Conservation (phyloP, 2,797 vertebrate species). For the Jordanella pulchra region DNA sequence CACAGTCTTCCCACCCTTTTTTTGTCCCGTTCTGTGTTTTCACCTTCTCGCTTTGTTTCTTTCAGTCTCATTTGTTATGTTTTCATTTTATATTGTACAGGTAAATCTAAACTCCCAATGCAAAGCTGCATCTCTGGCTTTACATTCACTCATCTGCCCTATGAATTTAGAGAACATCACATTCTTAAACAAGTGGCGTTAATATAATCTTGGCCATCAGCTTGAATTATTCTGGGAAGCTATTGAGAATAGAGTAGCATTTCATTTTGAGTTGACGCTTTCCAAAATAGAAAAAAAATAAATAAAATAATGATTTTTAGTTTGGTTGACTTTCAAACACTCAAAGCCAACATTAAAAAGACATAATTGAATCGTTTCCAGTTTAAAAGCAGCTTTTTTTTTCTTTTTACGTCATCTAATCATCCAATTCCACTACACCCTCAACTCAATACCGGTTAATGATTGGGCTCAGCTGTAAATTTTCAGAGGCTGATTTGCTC, state of each 20-base stretch:
- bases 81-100: background rate
- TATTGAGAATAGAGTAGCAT: background rate
- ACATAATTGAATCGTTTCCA: constrained; percentile 12
- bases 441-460: constrained; percentile 46
- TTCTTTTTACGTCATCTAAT: constrained; percentile 22
- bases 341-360: constrained; percentile 21
- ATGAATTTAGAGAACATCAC: background rate
- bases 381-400: constrained; percentile 16
- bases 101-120: constrained; percentile 10
- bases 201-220: background rate
- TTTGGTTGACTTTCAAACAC: constrained; percentile 14
- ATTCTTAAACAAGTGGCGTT: background rate
- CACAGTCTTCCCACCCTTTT: constrained; percentile 18
- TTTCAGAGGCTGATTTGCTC: constrained; percentile 49
- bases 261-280: background rate
- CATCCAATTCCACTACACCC: constrained; percentile 42
- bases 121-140: no score
- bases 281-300: no score
- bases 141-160: background rate
- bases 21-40: constrained; percentile 14
- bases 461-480: constrained; percentile 39
- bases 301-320: background rate
- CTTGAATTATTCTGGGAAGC: background rate
- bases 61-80: background rate
- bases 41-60: constrained; percentile 17